phyloP scores from a whole-genome alignment of 1,140 invertebrate genomes.

The Anthonomus grandis region DNA sequence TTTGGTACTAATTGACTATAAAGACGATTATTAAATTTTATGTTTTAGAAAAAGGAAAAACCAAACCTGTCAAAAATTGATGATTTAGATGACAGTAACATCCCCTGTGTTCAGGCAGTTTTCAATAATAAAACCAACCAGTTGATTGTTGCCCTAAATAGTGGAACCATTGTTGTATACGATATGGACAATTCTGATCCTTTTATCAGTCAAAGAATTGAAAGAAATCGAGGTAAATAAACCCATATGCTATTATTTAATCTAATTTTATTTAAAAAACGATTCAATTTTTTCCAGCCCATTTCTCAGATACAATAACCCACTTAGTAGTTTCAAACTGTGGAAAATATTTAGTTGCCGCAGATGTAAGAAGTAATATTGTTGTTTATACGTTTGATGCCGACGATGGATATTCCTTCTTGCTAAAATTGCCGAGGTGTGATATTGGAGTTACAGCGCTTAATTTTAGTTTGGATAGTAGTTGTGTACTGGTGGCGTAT shows the following conservation, averaged over 20 bases:
- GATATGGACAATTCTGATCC: slow-evolving; percentile 29
- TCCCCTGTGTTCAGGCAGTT: slow-evolving; percentile 41
- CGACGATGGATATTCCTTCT: slow-evolving; percentile 49
- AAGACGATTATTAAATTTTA: too few relatives aligned
- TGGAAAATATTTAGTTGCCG: slow-evolving; percentile 59
- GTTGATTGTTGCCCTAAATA: slow-evolving; percentile 34
- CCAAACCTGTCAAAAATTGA: slow-evolving; percentile 50
- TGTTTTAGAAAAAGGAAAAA: slow-evolving; percentile 48
- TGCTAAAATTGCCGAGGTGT: slow-evolving; percentile 63
- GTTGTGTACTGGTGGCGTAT: slow-evolving; percentile 64
- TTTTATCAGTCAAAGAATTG: slow-evolving; percentile 31
- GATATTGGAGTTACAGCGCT: slow-evolving; percentile 62
- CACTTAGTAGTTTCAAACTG: slow-evolving; percentile 56
- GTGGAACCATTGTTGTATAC: slow-evolving; percentile 36
- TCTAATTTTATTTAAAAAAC: slow-evolving; percentile 13
- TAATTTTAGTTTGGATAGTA: slow-evolving; percentile 55
- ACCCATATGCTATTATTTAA: too few relatives aligned
- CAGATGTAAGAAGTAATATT: slow-evolving; percentile 58
- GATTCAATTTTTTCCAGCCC: slow-evolving; percentile 47
- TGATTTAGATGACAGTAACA: slow-evolving; percentile 44
- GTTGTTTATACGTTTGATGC: slow-evolving; percentile 57
- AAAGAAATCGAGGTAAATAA: slow-evolving; percentile 8
- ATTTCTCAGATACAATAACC: slow-evolving; percentile 53
- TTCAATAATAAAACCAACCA: slow-evolving; percentile 38
- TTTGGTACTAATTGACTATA: too few relatives aligned